Base-by-base conservation (phyloP, 2,113 vertebrate genomes). In the Cyanistes caeruleus region DNA sequence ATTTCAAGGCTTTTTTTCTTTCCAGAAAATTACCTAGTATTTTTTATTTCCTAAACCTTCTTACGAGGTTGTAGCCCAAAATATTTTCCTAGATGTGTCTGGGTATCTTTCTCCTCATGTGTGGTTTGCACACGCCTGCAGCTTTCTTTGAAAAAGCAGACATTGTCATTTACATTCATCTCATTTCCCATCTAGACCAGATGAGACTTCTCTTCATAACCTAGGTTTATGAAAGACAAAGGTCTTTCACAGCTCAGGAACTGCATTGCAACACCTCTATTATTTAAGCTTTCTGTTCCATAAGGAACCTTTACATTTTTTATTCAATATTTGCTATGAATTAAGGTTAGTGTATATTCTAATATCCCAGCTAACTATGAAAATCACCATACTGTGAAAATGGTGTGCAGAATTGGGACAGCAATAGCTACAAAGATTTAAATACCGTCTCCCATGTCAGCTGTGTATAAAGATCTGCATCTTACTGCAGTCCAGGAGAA, bases 361-460 rank as follows among this genome's bases (percentile, higher is more conserved):
- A 7, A 31, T 60, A 33, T 30, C 13, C 41, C 19, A 78, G 13
- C 10, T 69, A 83, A 60, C 19, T 11, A 43, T 46, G 39, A 77
- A 74, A 84, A 72, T 19, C 49, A 48, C 9, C 11, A 13, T 53
- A n/a, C 8, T 55, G 10, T 46, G 39, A 76, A 93, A 74, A 58
- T 3, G 3, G 8, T 41, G 48, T 41, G 35, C 55, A 17, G 10
- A 46, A 52, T 13, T 72, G 17, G 27, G 16, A 53, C 8, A 53
- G 10, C 3, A 92, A 64, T n/a, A 77, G 13, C 27, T 74, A 20
- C 79, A 89, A 83, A 31, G 49, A 27, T 67, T 82, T 25, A 23
- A 37, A 81, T 23, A n/a, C 4, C 2, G 7, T 15, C 16, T 35
- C 8, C 15, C 1, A 2, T 0, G 0, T 46, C 30, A 64, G 35